Percentiles rank a stretch among this genome's conserved stretches.
Evolutionary conservation across 2,113 vertebrate species (phyloP).

Genomic region (Opisthocomus hoazin): DNA sequence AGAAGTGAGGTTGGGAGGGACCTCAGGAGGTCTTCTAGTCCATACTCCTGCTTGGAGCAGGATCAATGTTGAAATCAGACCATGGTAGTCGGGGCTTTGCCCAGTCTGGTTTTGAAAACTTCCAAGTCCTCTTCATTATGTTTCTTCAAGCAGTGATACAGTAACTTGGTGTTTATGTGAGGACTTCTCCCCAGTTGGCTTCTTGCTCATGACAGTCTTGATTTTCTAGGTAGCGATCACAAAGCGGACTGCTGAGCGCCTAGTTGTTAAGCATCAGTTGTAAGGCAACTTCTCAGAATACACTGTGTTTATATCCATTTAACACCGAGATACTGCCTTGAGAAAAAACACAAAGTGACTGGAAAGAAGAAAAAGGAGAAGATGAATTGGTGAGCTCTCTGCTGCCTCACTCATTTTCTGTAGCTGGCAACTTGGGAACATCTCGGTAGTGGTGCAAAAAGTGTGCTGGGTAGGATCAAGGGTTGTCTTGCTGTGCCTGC

Average conservation of each 20-base stretch:
- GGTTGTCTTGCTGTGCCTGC: neutral
- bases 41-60: neutral
- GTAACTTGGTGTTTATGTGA: neutral
- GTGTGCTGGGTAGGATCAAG: neutral
- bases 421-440: neutral
- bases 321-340: neutral
- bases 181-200: neutral
- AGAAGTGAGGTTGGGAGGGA: neutral
- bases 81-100: neutral
- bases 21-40: neutral
- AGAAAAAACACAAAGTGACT: neutral
- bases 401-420: neutral
- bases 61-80: neutral
- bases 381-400: neutral
- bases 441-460: accelerated
- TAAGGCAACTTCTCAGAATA: neutral
- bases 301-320: neutral
- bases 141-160: neutral
- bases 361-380: neutral
- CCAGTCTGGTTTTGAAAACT: neutral
- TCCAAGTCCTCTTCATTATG: neutral
- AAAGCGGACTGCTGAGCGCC: neutral
- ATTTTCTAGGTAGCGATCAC: neutral
- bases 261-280: neutral
- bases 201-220: neutral